A percentile compares a stretch with the other conserved stretches of the same genome.
Conservation (phyloP, 2,888 invertebrate species). For the Caenorhabditis sp. region DNA sequence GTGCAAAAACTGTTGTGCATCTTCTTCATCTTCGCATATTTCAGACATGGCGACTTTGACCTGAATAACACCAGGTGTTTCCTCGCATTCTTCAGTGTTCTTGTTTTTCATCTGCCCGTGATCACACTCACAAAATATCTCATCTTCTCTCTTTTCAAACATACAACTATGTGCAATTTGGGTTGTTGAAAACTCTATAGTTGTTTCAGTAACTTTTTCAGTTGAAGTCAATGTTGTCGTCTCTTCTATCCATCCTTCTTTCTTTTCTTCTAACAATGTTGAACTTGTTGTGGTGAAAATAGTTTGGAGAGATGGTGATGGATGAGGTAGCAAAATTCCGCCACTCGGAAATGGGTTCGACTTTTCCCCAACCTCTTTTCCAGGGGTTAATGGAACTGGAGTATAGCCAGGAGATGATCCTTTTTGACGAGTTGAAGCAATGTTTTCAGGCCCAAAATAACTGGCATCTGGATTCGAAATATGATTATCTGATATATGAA, state of each 20-base stretch:
- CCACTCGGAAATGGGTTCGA: background rate
- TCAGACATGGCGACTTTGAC: slow-evolving; percentile 23
- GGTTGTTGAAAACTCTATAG: too few species aligned
- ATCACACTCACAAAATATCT: slow-evolving; percentile 29
- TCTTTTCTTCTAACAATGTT: slow-evolving; percentile 3
- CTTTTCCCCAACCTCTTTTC: background rate
- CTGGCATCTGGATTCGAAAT: background rate
- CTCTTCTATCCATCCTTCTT: slow-evolving; percentile 34
- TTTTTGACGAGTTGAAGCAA: background rate
- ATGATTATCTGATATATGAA: background rate
- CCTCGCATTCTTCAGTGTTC: slow-evolving; percentile 25
- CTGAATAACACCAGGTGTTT: slow-evolving; percentile 12
- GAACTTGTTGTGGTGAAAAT: slow-evolving; percentile 5
- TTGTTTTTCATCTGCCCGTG: slow-evolving; percentile 22
- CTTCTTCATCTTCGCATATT: slow-evolving; percentile 6
- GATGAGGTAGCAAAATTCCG: background rate
- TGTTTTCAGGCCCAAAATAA: background rate
- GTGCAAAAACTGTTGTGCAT: slow-evolving; percentile 21
- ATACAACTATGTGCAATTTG: too few species aligned
- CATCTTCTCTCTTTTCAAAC: background rate
- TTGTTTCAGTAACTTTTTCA: slow-evolving; percentile 14
- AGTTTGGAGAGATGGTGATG: background rate
- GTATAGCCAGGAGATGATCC: background rate
- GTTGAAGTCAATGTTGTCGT: slow-evolving; percentile 3
- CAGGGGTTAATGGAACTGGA: background rate